Base-by-base conservation (phyloP, 2,797 vertebrate genomes). In the Spinibarbus caldwelli region DNA sequence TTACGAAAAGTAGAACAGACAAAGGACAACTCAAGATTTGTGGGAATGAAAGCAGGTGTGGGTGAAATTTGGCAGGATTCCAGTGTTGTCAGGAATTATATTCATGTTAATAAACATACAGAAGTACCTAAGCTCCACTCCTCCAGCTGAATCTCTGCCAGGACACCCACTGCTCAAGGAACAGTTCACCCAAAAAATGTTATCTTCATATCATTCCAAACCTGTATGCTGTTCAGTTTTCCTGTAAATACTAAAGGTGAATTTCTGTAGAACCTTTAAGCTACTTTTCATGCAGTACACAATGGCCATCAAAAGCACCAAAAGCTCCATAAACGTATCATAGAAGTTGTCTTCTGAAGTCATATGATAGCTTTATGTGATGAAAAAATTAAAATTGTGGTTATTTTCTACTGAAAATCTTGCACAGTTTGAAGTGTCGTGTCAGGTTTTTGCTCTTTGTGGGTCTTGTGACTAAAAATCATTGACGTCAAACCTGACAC, bases 1-100 rank as follows among this genome's bases (percentile, higher is more conserved):
- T 82, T 88, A 34, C 66, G 66, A 64, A 68, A 59, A 71, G 43
- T 71, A 78, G 43, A 49, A 59, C n/a, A 78, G 79, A 47, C 31
- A 67, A 83, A 80, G 76, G 47, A 76, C 80, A 71, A 19, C 75
- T 26, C 57, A 34, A 34, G n/a, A 68, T 43, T 5, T 87, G 62
- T 49, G 62, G 78, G 75, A 82, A 59, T 34, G 3, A 71, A 47
- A 86, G 57, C 66, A 87, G 84, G 77, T 87, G 83, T 70, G 81
- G 79, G 52, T 41, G 78, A 78, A 83, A 57, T 29, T 83, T 88
- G 81, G 47, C 85, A 54, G 59, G 57, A 67, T 80, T 66, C 52
- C 14, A 7, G n/a, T 86, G 54, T 83, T 49, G 23, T 47, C 31
- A 41, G 45, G 59, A 62, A 41, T 38, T 52, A 17, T 6, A 6